These are phyloP conservation scores for Oncorhynchus kisutch DNA, from an alignment of 2,113 vertebrate species.

Conservation along the genomic window DNA sequence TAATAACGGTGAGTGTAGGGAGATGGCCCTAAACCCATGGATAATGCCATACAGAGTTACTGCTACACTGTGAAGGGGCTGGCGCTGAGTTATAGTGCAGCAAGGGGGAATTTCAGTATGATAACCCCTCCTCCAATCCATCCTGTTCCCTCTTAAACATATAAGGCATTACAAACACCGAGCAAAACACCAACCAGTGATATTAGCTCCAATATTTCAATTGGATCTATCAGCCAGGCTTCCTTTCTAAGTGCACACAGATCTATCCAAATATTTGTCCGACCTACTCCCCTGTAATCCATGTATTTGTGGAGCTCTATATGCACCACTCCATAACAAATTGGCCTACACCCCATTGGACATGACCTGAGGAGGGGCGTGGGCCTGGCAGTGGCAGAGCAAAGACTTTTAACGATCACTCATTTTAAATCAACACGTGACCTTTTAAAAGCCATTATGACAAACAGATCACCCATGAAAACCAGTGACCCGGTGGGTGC, in stretches of 20 bases:
- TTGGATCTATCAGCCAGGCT: not conserved
- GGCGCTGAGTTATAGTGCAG: not conserved
- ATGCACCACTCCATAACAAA: slow-evolving; percentile 38
- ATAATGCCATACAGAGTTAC: not conserved
- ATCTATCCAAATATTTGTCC: slow-evolving; percentile 41
- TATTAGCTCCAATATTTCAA: not conserved
- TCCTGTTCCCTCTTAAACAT: not conserved
- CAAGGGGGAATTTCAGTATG: too few relatives aligned
- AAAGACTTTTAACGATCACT: slow-evolving; percentile 58
- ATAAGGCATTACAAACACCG: not conserved
- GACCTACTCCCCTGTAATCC: slow-evolving; percentile 30
- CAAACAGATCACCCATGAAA: slow-evolving; percentile 67
- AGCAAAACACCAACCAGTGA: not conserved
- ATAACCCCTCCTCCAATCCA: not conserved
- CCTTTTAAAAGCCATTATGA: slow-evolving; percentile 71
- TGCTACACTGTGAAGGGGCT: not conserved
- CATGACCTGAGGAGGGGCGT: slow-evolving; percentile 20
- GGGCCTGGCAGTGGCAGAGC: not conserved
- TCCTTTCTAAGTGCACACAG: not conserved
- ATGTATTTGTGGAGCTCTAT: slow-evolving; percentile 13
- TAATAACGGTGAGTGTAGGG: not conserved
- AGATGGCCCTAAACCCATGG: not conserved
- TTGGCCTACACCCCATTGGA: slow-evolving; percentile 27
- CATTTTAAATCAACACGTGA: slow-evolving; percentile 70
- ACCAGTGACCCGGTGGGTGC: slow-evolving; percentile 52